Evolutionary conservation across 2,888 invertebrate species (phyloP).

Genomic region (Eremobia ochroleuca): DNA sequence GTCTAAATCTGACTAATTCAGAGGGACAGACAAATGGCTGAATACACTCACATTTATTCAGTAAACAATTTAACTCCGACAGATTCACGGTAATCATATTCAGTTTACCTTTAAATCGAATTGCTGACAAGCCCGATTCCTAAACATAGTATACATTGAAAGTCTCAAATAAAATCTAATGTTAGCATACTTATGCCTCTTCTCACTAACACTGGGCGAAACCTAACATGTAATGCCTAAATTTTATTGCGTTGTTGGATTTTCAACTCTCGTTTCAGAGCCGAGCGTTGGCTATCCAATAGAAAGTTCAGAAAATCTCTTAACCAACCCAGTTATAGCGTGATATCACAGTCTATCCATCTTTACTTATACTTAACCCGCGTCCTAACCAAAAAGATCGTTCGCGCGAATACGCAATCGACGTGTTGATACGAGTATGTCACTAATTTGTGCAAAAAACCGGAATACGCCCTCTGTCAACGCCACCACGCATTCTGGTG

Average conservation of each 20-base stretch:
- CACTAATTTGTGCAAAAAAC: not conserved
- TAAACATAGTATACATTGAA: not conserved
- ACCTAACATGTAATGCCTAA: not conserved
- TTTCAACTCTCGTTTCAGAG: not conserved
- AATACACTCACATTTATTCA: not conserved
- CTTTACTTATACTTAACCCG: not conserved
- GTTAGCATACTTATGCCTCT: not conserved
- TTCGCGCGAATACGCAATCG: not conserved
- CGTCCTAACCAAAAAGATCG: not conserved
- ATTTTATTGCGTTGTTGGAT: not conserved
- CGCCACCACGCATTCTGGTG: not conserved
- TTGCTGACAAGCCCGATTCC: not conserved
- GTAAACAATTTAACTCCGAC: conserved; percentile 4
- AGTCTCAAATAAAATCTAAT: not conserved
- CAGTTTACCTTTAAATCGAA: not conserved
- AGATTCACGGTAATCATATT: not conserved
- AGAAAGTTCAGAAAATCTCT: not conserved
- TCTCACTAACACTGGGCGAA: too few species aligned
- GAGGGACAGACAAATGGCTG: conserved; percentile 6
- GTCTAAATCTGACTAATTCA: not conserved
- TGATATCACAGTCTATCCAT: not conserved
- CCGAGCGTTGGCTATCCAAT: not conserved
- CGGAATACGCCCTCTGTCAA: not conserved
- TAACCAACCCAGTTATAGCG: not conserved
- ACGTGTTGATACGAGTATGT: not conserved